phyloP scores from a whole-genome alignment of 2,797 vertebrate species.

The Lophotriccus pileatus region DNA sequence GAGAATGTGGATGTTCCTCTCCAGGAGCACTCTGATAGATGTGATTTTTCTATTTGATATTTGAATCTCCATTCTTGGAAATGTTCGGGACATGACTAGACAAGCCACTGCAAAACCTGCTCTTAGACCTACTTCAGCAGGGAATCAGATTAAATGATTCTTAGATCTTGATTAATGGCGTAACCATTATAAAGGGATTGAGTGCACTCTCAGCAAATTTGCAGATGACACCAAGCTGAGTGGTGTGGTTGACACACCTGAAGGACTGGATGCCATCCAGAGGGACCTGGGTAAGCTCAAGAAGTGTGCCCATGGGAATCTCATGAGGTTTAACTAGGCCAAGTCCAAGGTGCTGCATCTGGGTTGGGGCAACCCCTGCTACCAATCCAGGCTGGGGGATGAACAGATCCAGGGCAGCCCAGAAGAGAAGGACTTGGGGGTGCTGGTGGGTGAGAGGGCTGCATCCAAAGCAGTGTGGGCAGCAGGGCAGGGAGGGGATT shows the following conservation, averaged over 20 bases:
- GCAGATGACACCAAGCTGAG: not conserved
- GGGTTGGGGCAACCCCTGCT: rapidly evolving
- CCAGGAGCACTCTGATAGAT: not conserved
- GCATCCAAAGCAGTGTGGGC: not conserved
- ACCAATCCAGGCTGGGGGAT: not conserved
- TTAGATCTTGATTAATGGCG: not conserved
- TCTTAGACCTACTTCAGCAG: not conserved
- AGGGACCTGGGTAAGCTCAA: not conserved
- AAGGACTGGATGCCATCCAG: not conserved
- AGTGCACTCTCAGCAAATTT: not conserved
- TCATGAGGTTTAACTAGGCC: not conserved
- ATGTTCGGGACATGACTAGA: not conserved
- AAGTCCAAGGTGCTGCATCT: not conserved
- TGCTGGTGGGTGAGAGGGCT: not conserved
- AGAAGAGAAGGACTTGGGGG: not conserved
- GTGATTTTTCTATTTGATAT: not conserved
- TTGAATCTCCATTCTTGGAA: not conserved
- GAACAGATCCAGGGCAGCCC: not conserved
- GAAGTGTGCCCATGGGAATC: not conserved
- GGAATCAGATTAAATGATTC: not conserved
- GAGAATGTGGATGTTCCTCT: not conserved
- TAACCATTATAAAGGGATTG: not conserved
- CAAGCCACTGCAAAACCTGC: not conserved
- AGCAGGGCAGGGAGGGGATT: too few species aligned
- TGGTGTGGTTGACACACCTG: not conserved